Conservation (phyloP, 2,888 invertebrate species). For the Zygaena filipendulae region DNA sequence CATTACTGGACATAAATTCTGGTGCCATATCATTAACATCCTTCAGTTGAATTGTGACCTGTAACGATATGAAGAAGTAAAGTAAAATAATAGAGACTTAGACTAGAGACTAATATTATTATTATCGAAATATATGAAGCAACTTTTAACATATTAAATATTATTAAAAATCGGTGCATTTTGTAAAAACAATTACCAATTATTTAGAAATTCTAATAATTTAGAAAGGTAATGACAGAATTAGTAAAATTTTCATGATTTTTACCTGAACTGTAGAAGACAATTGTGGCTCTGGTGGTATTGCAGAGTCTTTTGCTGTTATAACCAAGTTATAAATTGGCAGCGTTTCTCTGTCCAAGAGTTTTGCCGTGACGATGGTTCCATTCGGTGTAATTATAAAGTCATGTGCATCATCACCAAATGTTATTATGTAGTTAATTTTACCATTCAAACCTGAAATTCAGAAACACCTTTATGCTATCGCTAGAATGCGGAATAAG, state of each 20-base stretch:
- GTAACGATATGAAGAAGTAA: slow-evolving; percentile 25
- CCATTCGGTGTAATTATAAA: slow-evolving; percentile 88
- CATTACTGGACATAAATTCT: slow-evolving; percentile 82
- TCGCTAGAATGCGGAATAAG: too few relatives aligned
- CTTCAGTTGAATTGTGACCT: slow-evolving; percentile 88
- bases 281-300: slow-evolving; percentile 75
- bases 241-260: too few relatives aligned
- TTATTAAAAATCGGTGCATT: too few relatives aligned
- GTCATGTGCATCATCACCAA: slow-evolving; percentile 82
- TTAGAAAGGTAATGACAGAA: too few relatives aligned
- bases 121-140: too few relatives aligned
- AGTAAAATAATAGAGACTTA: slow-evolving; percentile 16
- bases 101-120: too few relatives aligned
- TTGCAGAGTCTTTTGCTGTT: slow-evolving; percentile 86
- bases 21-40: slow-evolving; percentile 95
- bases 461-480: slow-evolving; percentile 5
- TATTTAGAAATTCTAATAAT: too few relatives aligned
- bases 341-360: slow-evolving; percentile 85
- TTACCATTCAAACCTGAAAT: slow-evolving; percentile 85
- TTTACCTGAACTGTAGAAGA: slow-evolving; percentile 88
- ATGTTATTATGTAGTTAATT: slow-evolving; percentile 82
- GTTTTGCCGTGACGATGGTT: slow-evolving; percentile 79
- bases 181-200: too few relatives aligned
- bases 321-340: slow-evolving; percentile 87
- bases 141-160: too few relatives aligned